Evolutionary conservation across 1,140 invertebrate genomes (phyloP).

Genomic region (Physella acuta): DNA sequence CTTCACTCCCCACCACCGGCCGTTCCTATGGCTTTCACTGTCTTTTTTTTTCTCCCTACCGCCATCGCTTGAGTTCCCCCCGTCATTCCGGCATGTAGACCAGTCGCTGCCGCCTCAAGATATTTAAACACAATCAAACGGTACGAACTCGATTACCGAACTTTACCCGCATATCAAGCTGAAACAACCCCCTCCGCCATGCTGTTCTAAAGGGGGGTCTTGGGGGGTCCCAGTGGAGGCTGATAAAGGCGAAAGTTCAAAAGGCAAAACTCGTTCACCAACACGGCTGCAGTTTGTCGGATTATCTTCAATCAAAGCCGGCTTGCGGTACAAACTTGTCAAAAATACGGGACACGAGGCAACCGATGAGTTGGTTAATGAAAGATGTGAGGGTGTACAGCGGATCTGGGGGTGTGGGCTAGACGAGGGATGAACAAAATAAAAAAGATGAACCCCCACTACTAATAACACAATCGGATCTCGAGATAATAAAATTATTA

Average conservation of each 20-base stretch:
- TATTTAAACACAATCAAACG: slow-evolving; percentile 17
- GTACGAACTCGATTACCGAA: neutral
- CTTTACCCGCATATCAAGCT: slow-evolving; percentile 12
- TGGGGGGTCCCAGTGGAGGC: slow-evolving; percentile 1
- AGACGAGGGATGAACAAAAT: neutral
- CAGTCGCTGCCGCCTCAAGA: slow-evolving; percentile 5
- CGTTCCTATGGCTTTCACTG: neutral
- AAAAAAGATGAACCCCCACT: too few species aligned
- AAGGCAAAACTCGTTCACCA: slow-evolving; percentile 2
- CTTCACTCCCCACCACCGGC: neutral
- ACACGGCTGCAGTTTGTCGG: neutral
- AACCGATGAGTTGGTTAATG: slow-evolving; percentile 10
- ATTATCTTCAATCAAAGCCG: slow-evolving; percentile 16
- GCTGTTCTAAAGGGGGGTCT: slow-evolving; percentile 1
- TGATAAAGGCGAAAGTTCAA: slow-evolving; percentile 14
- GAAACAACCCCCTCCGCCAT: neutral
- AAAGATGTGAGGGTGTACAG: neutral
- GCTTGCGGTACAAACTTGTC: slow-evolving; percentile 13
- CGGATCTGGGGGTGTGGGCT: neutral
- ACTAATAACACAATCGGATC: neutral
- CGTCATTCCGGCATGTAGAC: neutral
- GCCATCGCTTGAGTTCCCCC: neutral
- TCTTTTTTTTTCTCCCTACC: neutral
- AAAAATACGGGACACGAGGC: slow-evolving; percentile 23
- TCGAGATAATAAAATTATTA: neutral